These are phyloP conservation scores for Eutolmus rufibarbis DNA, from an alignment of 2,888 invertebrate genomes.

Conservation along the genomic window DNA sequence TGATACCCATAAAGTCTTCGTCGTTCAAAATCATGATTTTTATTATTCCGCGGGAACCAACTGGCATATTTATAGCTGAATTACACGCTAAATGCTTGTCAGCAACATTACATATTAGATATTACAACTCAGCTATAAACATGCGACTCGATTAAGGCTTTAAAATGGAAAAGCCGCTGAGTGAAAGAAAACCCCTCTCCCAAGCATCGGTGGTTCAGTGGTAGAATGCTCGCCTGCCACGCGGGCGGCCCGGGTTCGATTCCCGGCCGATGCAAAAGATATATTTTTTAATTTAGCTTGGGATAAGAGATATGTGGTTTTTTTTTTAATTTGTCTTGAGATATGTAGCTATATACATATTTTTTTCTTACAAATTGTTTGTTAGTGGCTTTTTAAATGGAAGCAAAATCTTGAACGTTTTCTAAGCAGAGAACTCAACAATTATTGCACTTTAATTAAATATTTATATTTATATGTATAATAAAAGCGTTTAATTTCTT, in stretches of 20 bases:
- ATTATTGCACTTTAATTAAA: too few species aligned
- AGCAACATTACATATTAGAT: background rate
- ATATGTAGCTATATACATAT: too few species aligned
- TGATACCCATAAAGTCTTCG: background rate
- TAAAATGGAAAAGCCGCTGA: background rate
- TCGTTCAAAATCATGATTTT: background rate
- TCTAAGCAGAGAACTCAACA: too few species aligned
- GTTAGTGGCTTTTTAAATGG: too few species aligned
- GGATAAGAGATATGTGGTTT: background rate
- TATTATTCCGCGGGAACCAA: background rate
- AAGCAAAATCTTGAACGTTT: too few species aligned
- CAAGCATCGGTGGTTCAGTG: slow-evolving; percentile 53
- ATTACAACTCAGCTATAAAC: background rate
- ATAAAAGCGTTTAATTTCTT: too few species aligned
- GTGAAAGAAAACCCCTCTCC: background rate
- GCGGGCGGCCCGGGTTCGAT: slow-evolving; percentile 54
- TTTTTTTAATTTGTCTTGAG: too few species aligned
- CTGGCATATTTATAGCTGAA: background rate
- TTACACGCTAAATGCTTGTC: too few species aligned
- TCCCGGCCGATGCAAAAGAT: slow-evolving; percentile 49
- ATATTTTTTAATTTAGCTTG: background rate
- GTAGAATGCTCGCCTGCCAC: slow-evolving; percentile 52
- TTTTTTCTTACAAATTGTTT: too few species aligned
- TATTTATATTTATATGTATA: too few species aligned
- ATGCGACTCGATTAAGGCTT: too few species aligned